These are phyloP conservation scores for Dendroctonus valens DNA, from an alignment of 1,140 invertebrate species.

Conservation along the genomic window DNA sequence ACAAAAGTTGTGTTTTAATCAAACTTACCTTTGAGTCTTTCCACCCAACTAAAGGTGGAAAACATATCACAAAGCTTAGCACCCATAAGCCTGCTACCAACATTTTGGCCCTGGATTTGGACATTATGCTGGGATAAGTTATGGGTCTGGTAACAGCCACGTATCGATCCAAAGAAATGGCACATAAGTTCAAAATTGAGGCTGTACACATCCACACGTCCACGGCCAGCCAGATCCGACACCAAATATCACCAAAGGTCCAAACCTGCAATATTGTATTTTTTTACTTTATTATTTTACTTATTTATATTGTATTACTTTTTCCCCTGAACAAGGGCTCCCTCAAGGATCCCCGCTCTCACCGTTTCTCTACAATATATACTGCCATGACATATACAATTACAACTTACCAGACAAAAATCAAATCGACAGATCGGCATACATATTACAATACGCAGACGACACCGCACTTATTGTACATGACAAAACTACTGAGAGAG, in stretches of 20 bases:
- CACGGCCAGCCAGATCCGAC: constrained; percentile 87
- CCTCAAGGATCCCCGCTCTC: too few species aligned
- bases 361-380: too few species aligned
- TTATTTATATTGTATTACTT: too few species aligned
- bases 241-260: constrained; percentile 91
- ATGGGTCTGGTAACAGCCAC: constrained; percentile 92
- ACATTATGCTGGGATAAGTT: constrained; percentile 91
- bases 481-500: too few species aligned
- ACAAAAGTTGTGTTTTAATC: too few species aligned
- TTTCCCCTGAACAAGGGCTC: too few species aligned
- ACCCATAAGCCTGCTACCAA: constrained; percentile 92
- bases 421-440: too few species aligned
- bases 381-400: too few species aligned
- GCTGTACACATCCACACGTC: constrained; percentile 98
- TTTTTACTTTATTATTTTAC: too few species aligned
- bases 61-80: constrained; percentile 93
- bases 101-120: constrained; percentile 79
- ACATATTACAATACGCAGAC: too few species aligned
- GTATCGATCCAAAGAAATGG: constrained; percentile 91
- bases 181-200: constrained; percentile 89
- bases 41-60: constrained; percentile 94
- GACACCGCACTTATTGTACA: too few species aligned
- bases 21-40: constrained; percentile 72
- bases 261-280: constrained; percentile 76
- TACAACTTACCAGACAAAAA: too few species aligned